Evolutionary conservation across 2,888 invertebrate species (phyloP).

Genomic region (Muschampia plurimacula): DNA sequence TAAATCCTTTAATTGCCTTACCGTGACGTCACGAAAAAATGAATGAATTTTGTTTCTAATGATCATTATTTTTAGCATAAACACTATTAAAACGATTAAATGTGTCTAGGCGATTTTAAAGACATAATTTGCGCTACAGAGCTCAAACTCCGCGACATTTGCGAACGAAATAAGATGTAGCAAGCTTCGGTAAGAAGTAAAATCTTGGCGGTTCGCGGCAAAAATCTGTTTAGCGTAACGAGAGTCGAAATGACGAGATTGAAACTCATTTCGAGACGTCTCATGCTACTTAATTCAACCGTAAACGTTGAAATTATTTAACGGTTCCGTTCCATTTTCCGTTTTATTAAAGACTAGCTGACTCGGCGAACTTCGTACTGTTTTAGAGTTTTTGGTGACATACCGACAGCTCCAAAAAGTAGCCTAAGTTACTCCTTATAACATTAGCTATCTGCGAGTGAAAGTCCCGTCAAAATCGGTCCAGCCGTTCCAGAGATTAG

Average conservation of each 20-base stretch:
- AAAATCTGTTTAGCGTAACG: slow-evolving; percentile 22
- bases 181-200: background rate
- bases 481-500: too few relatives aligned
- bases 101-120: background rate
- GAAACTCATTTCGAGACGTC: slow-evolving; percentile 15
- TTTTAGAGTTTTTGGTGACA: too few relatives aligned
- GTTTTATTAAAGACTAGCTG: background rate
- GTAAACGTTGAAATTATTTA: background rate
- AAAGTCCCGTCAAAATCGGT: too few relatives aligned
- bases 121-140: background rate
- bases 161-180: background rate
- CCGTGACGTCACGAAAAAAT: too few relatives aligned
- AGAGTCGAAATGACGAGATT: slow-evolving; percentile 11
- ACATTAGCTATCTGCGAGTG: too few relatives aligned
- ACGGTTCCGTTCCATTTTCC: background rate
- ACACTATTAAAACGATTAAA: too few relatives aligned
- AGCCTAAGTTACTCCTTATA: too few relatives aligned
- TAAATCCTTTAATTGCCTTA: too few relatives aligned
- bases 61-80: too few relatives aligned
- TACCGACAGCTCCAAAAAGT: too few relatives aligned
- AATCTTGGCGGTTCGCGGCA: background rate
- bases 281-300: background rate
- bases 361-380: too few relatives aligned
- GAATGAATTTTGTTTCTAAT: too few relatives aligned
- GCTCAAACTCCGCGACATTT: background rate